Percentiles rank a stretch among this genome's conserved stretches.
phyloP scores from a whole-genome alignment of 1,140 invertebrate species.

The Penaeus vannamei region DNA sequence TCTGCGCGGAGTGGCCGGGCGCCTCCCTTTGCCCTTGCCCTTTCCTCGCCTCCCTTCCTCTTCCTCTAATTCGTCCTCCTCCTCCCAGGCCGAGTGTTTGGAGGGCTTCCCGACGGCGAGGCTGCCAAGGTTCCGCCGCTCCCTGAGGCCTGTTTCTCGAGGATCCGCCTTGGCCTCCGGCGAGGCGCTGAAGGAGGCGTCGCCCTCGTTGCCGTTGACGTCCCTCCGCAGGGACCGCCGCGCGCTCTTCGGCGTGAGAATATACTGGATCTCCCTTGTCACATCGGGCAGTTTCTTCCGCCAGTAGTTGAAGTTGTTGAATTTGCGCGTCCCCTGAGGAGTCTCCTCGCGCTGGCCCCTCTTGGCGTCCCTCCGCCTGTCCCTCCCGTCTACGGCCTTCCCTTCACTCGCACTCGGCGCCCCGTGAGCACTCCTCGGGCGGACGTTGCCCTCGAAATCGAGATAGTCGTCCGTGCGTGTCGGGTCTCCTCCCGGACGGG shows the following conservation, averaged over 20 bases:
- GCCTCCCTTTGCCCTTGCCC: not conserved
- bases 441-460: slow-evolving; percentile 55
- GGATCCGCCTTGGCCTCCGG: too few species aligned
- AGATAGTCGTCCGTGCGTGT: slow-evolving; percentile 14
- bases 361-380: not conserved
- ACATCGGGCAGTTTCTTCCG: slow-evolving; percentile 50
- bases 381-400: not conserved
- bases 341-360: not conserved
- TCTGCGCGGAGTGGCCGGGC: not conserved
- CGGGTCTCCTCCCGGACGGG: slow-evolving; percentile 25
- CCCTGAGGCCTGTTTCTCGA: not conserved
- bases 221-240: not conserved
- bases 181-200: not conserved
- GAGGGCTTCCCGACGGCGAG: not conserved
- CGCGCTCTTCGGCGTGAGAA: not conserved
- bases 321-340: not conserved
- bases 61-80: not conserved
- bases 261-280: slow-evolving; percentile 38
- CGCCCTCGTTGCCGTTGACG: slow-evolving; percentile 14
- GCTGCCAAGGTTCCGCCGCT: not conserved
- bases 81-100: not conserved
- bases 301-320: slow-evolving; percentile 56
- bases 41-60: not conserved
- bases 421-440: slow-evolving; percentile 6
- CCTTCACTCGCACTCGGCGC: not conserved